Evolutionary conservation across 2,888 invertebrate genomes (phyloP), one percentile per base, ranked within the genome.

Genomic region (Seladonia tumulorum): DNA sequence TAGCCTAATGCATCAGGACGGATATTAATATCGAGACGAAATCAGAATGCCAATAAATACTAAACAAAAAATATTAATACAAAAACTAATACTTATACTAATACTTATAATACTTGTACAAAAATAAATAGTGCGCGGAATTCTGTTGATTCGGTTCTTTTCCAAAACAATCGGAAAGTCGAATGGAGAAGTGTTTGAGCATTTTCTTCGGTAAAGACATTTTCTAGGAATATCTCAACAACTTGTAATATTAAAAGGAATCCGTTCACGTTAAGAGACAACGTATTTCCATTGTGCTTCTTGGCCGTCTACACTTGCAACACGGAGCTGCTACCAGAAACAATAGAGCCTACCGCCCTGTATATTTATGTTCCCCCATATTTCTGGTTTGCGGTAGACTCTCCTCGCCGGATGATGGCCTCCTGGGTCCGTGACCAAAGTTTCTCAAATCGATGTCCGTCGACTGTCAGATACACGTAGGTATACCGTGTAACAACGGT

Each of bases 391-490:
- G 68, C 5, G 18, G 39, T 39, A 22, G 35, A 4, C 8, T 39
- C 39, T 10, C 39, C 39, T 22, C 12, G 22, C 10, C 22, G 22
- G 68, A 18, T 22, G 68, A 5, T 10, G 22, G 35, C 39, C 68
- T 68, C 39, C 22, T 12, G 68, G 39, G 39, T 39, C 12, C 10
- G 39, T 22, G 68, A 3, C 68, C 39, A 35, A 39, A 68, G 42
- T 39, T 70, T 42, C 70, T 70, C 42, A 42, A 42, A 70, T 70
- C 70, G 70, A 42, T 39, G 42, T 70, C 70, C 42, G 14, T 42
- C 70, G 14, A 70, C 42, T 70, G 70, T 42, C 39, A 42, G n/a
- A 70, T 42, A 14, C 70, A 70, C n/a, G 70, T 70, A 16, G 16
- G 8, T 63, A 5, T 42, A 42, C n/a, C n/a, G 14, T n/a, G 70